Evolutionary conservation across 2,797 vertebrate genomes (phyloP), one percentile per base, ranked within the genome.

Genomic region (Fundulus diaphanus): DNA sequence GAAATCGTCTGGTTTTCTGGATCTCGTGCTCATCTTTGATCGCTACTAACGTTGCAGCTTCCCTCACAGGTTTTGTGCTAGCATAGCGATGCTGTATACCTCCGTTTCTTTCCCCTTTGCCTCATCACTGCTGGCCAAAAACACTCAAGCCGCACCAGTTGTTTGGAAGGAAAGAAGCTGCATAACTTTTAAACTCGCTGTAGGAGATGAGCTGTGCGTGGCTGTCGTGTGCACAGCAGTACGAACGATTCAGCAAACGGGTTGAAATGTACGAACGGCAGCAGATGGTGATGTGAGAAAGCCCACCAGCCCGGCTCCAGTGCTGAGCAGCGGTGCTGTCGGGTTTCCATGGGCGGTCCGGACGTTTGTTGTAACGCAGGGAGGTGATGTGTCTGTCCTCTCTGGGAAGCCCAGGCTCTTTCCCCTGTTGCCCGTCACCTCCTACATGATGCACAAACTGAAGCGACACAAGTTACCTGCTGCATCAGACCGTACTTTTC

Each of bases 21-120:
- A 76, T 61, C 84, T 85, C 16, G 5, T 81, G 85, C 44, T 56
- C 33, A 29, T 76, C 82, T 89, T 81, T 81, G 84, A 67, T 54
- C 29, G 42, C 79, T 59, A 81, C 82, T 88, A 88, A 90, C 80
- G 67, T 73, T 68, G 76, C 80, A 78, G 83, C 88, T 90, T 87
- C 65, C 78, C 57, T 87, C 76, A 74, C 83, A 91, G 87, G 87
- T 85, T 81, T 70, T 66, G 48, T 84, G 63, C 35, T 37, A 75
- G 29, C 15, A 4, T 37, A 67, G 61, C 76, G 81, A 82, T 51
- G 20, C 63, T 56, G 8, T 57, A 40, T 56, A 68, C 40, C 29
- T 67, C 31, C 78, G 61, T 35, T 22, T 29, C 35, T 18, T 5
- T 70, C 44, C 49, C 46, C 52, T 72, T 70, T 82, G 74, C 33